These are phyloP conservation scores for Sylvilagus floridanus DNA, from an alignment of 2,797 vertebrate genomes.

Conservation along the genomic window DNA sequence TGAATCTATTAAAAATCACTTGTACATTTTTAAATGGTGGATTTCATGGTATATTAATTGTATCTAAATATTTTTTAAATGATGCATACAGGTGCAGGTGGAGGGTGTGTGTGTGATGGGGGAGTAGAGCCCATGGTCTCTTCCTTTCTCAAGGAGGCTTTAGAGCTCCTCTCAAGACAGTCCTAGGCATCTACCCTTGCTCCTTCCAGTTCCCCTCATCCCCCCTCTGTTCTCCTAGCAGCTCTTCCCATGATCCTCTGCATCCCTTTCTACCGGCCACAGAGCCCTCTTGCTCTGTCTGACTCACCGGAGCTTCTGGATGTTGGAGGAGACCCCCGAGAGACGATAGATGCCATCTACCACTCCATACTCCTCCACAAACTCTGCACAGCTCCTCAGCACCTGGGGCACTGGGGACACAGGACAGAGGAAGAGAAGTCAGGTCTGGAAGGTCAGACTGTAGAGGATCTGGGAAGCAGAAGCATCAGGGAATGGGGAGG, in stretches of 20 bases:
- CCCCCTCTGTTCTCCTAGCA: background rate
- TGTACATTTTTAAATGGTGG: background rate
- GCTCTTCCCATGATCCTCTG: background rate
- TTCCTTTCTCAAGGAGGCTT: background rate
- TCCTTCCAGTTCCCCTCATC: background rate
- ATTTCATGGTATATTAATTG: background rate
- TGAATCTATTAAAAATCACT: background rate
- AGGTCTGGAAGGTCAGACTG: background rate
- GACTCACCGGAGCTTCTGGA: constrained; percentile 93
- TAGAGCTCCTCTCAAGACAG: background rate
- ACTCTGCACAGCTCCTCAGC: constrained; percentile 93
- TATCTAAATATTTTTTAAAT: background rate
- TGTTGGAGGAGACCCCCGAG: constrained; percentile 97
- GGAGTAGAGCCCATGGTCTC: background rate
- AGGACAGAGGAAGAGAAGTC: background rate
- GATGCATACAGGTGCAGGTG: background rate
- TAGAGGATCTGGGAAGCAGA: background rate
- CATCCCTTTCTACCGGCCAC: background rate
- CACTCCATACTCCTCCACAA: constrained; percentile 94
- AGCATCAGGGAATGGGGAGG: background rate
- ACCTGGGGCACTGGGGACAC: constrained; percentile 93
- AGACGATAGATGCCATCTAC: constrained; percentile 97
- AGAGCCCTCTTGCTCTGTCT: background rate
- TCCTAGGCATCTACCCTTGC: background rate
- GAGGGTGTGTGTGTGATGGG: background rate